phyloP scores from a whole-genome alignment of 1,140 invertebrate species.

The Aphidius ervi region DNA sequence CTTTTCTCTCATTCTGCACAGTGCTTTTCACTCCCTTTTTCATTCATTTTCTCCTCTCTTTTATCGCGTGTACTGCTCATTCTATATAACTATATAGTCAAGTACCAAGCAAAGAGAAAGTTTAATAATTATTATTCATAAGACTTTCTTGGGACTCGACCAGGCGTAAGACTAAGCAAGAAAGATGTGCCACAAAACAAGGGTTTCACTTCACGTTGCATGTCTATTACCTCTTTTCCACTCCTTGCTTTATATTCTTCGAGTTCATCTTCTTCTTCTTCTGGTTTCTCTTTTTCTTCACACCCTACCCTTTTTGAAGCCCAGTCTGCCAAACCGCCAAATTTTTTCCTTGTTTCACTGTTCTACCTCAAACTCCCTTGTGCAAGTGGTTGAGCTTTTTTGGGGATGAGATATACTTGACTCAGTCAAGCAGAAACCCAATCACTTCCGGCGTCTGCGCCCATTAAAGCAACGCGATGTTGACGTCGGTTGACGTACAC shows the following conservation, averaged over 20 bases:
- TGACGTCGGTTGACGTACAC: slow-evolving; percentile 53
- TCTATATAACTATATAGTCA: too few species aligned
- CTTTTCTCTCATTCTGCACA: slow-evolving; percentile 9
- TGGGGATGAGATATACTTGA: slow-evolving; percentile 41
- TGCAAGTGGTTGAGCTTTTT: slow-evolving; percentile 17
- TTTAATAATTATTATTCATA: slow-evolving; percentile 54
- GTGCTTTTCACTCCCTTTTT: not conserved
- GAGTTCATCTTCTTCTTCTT: not conserved
- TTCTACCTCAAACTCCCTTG: slow-evolving; percentile 5
- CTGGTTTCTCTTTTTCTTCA: not conserved
- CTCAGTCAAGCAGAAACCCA: slow-evolving; percentile 56
- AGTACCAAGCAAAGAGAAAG: slow-evolving; percentile 20
- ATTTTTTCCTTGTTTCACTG: not conserved
- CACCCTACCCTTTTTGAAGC: slow-evolving; percentile 9
- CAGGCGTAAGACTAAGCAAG: slow-evolving; percentile 49
- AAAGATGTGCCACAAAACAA: slow-evolving; percentile 50
- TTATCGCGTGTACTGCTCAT: not conserved
- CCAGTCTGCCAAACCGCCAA: not conserved
- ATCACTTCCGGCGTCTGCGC: slow-evolving; percentile 57
- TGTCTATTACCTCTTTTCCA: slow-evolving; percentile 16
- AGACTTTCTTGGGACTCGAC: slow-evolving; percentile 44
- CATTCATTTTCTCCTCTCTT: slow-evolving; percentile 6
- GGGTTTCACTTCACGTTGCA: slow-evolving; percentile 28
- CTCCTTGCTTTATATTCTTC: not conserved
- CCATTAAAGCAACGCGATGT: slow-evolving; percentile 54